Evolutionary conservation across 2,113 vertebrate genomes (phyloP).

Genomic region (Callipepla californica): DNA sequence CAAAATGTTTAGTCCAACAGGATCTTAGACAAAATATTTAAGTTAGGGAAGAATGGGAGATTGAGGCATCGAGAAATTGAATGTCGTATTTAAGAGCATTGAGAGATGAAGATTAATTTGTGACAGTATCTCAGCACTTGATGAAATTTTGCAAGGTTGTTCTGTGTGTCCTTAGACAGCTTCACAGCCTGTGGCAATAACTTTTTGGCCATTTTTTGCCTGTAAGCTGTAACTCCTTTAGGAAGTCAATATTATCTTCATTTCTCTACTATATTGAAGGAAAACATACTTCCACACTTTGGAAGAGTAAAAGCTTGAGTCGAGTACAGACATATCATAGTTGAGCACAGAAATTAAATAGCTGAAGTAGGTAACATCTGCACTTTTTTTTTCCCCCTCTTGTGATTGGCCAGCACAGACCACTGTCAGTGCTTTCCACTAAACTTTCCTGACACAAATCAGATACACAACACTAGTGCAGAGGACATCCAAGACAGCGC

Average conservation of each 20-base stretch:
- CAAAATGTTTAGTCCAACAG: not conserved
- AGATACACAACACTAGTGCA: accelerated
- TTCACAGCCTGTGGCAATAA: not conserved
- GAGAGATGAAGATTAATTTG: not conserved
- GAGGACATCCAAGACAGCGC: not conserved
- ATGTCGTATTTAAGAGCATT: not conserved
- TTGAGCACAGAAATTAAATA: not conserved
- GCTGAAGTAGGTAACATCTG: not conserved
- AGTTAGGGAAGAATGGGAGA: not conserved
- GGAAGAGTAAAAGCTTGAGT: not conserved
- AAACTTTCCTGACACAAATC: not conserved
- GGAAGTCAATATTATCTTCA: not conserved
- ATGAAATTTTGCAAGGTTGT: not conserved
- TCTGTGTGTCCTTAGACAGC: not conserved
- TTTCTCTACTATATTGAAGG: not conserved
- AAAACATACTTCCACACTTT: not conserved
- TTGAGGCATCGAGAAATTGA: not conserved
- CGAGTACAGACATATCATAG: not conserved
- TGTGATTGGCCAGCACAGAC: not conserved
- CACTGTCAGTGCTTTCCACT: not conserved
- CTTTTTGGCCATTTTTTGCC: not conserved
- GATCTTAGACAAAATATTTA: not conserved
- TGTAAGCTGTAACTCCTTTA: not conserved
- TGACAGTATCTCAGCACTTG: not conserved
- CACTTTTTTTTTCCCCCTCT: not conserved